Evolutionary conservation across 2,797 vertebrate genomes (phyloP).

Genomic region (Neoniphon sammara): DNA sequence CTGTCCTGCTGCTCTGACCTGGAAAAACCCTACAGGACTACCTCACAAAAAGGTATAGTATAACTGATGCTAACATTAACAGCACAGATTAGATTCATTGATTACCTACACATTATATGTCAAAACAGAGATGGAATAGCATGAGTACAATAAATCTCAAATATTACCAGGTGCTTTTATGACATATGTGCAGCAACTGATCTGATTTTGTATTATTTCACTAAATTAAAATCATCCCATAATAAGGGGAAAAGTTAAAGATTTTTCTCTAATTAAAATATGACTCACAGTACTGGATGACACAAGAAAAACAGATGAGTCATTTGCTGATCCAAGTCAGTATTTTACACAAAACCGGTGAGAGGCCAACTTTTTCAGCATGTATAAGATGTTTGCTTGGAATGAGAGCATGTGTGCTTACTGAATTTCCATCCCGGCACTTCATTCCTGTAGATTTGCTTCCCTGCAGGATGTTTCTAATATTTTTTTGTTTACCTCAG

Average conservation of each 20-base stretch:
- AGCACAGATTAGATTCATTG: not conserved
- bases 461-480: conserved; percentile 1
- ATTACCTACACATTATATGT: not conserved
- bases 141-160: not conserved
- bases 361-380: no score
- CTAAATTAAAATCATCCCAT: not conserved
- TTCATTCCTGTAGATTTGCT: not conserved
- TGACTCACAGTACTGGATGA: not conserved
- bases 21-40: not conserved
- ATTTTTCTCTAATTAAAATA: not conserved
- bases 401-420: not conserved
- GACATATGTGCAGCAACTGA: not conserved
- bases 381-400: no score
- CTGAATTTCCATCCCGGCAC: not conserved
- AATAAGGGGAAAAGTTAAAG: not conserved
- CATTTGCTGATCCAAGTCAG: not conserved
- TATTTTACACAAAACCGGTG: not conserved
- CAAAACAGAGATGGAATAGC: not conserved
- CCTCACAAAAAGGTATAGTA: conserved; percentile 64
- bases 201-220: not conserved
- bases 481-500: conserved; percentile 36
- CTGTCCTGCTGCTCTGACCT: conserved; percentile 41
- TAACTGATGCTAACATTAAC: not conserved
- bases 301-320: not conserved
- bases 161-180: not conserved